These are phyloP conservation scores for Podocnemis expansa DNA, from an alignment of 2,113 vertebrate species.

Conservation along the genomic window DNA sequence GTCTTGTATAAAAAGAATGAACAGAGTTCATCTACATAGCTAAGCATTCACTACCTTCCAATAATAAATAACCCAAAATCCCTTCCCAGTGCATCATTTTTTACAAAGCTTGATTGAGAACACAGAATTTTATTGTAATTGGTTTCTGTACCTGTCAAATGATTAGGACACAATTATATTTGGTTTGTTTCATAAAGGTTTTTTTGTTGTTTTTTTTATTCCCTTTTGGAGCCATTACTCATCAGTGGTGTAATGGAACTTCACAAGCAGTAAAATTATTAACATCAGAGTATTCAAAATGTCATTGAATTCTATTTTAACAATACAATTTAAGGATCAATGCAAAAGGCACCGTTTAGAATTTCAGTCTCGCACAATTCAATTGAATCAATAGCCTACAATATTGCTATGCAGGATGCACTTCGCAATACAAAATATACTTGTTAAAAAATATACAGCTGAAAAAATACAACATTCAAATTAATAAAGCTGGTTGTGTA, in stretches of 20 bases:
- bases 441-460: conserved; percentile 18
- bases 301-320: conserved; percentile 41
- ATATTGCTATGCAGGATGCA: conserved; percentile 48
- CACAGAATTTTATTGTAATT: conserved; percentile 48
- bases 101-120: conserved; percentile 35
- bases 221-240: not conserved
- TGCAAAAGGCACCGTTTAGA: conserved; percentile 47
- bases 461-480: not conserved
- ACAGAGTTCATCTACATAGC: conserved; percentile 75
- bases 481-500: not conserved
- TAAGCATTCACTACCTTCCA: conserved; percentile 54
- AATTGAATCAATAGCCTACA: conserved; percentile 60
- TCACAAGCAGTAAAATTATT: conserved; percentile 31
- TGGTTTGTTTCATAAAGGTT: conserved; percentile 9
- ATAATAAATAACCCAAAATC: conserved; percentile 48
- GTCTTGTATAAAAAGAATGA: conserved; percentile 63
- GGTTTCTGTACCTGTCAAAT: conserved; percentile 48
- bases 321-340: conserved; percentile 63
- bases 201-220: not conserved
- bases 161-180: not conserved
- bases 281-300: conserved; percentile 23
- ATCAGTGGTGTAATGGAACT: not conserved
- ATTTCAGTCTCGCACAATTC: conserved; percentile 67
- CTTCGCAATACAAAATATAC: conserved; percentile 49
- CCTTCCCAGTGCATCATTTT: not conserved